phyloP scores from a whole-genome alignment of 2,888 invertebrate species.

The Sipha maydis region DNA sequence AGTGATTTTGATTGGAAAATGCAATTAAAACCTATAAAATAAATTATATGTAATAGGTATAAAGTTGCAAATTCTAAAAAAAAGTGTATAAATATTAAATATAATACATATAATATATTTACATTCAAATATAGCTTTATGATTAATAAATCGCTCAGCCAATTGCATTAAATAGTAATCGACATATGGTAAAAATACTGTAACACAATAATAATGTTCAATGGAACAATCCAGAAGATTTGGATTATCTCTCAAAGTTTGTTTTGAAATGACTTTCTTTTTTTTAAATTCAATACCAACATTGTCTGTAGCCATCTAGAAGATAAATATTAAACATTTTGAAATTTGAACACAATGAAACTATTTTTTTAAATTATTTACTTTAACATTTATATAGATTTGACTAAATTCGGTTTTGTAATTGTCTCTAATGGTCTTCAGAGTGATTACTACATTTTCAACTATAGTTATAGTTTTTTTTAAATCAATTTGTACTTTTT shows the following conservation, averaged over 20 bases:
- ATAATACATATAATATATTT: too few species aligned
- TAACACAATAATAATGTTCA: constrained; percentile 52
- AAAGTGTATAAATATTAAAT: too few species aligned
- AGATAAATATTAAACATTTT: constrained; percentile 4
- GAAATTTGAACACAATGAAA: constrained; percentile 1
- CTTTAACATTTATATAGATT: constrained; percentile 29
- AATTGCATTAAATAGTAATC: constrained; percentile 52
- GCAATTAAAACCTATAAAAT: too few species aligned
- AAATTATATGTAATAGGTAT: too few species aligned
- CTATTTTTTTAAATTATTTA: neutral
- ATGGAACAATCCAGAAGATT: constrained; percentile 18
- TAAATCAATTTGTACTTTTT: constrained; percentile 41
- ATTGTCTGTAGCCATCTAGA: neutral
- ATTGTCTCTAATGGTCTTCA: constrained; percentile 37
- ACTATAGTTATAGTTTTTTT: constrained; percentile 37
- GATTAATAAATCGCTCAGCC: too few species aligned
- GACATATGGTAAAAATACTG: constrained; percentile 49
- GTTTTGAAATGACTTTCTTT: constrained; percentile 11
- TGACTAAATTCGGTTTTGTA: constrained; percentile 35
- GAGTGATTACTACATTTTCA: constrained; percentile 18
- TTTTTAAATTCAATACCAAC: constrained; percentile 33
- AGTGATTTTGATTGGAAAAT: constrained; percentile 20
- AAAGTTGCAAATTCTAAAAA: too few species aligned
- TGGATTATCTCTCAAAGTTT: constrained; percentile 30
- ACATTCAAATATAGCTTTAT: too few species aligned